These are phyloP conservation scores for Euproctis similis DNA, from an alignment of 2,888 invertebrate genomes.

Conservation along the genomic window DNA sequence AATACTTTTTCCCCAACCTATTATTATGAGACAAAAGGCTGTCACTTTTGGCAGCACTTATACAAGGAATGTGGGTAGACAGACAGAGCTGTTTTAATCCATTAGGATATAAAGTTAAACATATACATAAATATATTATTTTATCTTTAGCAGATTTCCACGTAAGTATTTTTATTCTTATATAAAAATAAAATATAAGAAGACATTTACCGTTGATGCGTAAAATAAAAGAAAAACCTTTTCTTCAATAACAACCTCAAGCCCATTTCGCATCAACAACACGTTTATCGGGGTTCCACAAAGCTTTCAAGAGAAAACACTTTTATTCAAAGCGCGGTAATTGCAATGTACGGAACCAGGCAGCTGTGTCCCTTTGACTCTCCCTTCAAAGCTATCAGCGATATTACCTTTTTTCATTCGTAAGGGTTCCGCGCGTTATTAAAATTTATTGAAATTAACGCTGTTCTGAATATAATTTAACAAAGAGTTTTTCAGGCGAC, in stretches of 20 bases:
- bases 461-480: constrained; percentile 17
- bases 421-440: constrained; percentile 29
- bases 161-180: too few relatives aligned
- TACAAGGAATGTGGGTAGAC: too few relatives aligned
- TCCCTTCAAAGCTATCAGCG: constrained; percentile 30
- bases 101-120: too few relatives aligned
- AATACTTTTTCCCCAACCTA: too few relatives aligned
- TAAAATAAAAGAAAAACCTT: constrained; percentile 3
- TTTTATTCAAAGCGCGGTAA: constrained; percentile 26
- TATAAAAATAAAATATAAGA: too few relatives aligned
- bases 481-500: constrained; percentile 13
- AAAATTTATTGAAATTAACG: constrained; percentile 34
- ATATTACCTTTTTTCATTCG: constrained; percentile 35
- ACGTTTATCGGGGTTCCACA: constrained; percentile 22
- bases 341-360: constrained; percentile 20
- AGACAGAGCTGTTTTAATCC: too few relatives aligned
- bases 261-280: constrained; percentile 16
- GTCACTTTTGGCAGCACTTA: too few relatives aligned
- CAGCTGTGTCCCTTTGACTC: constrained; percentile 31
- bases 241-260: constrained; percentile 3
- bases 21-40: too few relatives aligned
- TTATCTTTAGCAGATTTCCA: too few relatives aligned
- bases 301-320: constrained; percentile 25
- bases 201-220: too few relatives aligned
- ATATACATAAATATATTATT: too few relatives aligned